phyloP scores from a whole-genome alignment of 2,797 vertebrate species.

The Limosa lapponica region DNA sequence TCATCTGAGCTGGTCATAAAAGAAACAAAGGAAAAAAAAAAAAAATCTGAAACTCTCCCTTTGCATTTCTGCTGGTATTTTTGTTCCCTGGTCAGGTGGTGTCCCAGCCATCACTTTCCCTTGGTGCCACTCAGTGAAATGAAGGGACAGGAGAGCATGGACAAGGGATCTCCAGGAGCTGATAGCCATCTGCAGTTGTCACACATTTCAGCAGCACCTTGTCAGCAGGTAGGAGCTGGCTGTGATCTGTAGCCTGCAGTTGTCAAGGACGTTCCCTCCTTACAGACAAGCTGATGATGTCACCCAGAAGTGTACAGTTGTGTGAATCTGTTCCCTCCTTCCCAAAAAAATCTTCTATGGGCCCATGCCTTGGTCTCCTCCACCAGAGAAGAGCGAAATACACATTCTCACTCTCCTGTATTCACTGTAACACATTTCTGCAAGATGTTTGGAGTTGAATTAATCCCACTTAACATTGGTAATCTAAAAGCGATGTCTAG shows the following conservation, averaged over 20 bases:
- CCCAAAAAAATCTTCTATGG: background rate
- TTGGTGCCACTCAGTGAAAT: background rate
- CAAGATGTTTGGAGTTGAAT: background rate
- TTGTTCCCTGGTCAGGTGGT: background rate
- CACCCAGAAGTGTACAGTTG: background rate
- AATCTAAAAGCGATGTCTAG: background rate
- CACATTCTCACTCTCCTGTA: too few species aligned
- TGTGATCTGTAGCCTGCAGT: background rate
- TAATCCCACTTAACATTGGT: background rate
- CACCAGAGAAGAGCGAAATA: background rate
- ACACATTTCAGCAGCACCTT: background rate
- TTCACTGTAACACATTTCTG: background rate
- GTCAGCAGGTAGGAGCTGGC: conserved; percentile 39
- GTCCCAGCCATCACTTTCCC: background rate
- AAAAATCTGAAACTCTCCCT: background rate
- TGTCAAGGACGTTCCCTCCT: background rate
- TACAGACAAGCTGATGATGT: background rate
- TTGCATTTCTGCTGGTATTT: background rate
- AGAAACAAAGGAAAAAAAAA: background rate
- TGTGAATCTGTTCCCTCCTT: background rate
- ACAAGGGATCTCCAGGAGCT: background rate
- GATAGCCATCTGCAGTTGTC: background rate
- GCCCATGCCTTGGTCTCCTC: background rate
- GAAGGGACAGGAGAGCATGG: background rate
- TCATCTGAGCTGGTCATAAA: background rate